These are phyloP conservation scores for Chlorodrepanis virens DNA, from an alignment of 2,113 vertebrate species.

Conservation along the genomic window DNA sequence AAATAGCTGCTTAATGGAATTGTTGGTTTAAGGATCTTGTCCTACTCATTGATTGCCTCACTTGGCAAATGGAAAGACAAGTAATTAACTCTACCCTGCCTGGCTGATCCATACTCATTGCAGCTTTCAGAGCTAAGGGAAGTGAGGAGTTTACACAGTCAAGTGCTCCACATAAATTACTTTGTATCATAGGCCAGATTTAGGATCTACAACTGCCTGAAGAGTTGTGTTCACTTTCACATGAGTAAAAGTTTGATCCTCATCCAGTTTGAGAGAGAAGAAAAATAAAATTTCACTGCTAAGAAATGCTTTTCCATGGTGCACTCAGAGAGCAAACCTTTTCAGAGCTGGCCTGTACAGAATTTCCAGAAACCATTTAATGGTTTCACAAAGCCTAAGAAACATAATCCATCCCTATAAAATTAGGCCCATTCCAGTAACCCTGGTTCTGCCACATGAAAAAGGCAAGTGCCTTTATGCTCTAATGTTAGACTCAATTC, in stretches of 20 bases:
- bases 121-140: not conserved
- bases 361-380: not conserved
- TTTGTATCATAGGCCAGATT: not conserved
- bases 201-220: not conserved
- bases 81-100: not conserved
- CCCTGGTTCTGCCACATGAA: not conserved
- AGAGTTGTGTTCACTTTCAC: not conserved
- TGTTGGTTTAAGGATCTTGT: not conserved
- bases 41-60: not conserved
- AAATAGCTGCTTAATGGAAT: not conserved
- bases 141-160: not conserved
- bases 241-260: not conserved
- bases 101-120: not conserved
- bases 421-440: not conserved
- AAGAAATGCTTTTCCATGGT: not conserved
- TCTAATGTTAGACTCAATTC: not conserved
- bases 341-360: too few species aligned
- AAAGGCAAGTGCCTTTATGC: not conserved
- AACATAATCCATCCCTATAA: not conserved
- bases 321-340: not conserved
- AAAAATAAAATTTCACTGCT: not conserved
- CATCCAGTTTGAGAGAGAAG: not conserved
- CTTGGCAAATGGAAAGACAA: not conserved
- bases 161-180: not conserved
- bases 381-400: not conserved